A percentile compares a stretch with the other conserved stretches of the same genome.
Conservation (phyloP, 1,140 invertebrate genomes). For the Pomacea maculata region DNA sequence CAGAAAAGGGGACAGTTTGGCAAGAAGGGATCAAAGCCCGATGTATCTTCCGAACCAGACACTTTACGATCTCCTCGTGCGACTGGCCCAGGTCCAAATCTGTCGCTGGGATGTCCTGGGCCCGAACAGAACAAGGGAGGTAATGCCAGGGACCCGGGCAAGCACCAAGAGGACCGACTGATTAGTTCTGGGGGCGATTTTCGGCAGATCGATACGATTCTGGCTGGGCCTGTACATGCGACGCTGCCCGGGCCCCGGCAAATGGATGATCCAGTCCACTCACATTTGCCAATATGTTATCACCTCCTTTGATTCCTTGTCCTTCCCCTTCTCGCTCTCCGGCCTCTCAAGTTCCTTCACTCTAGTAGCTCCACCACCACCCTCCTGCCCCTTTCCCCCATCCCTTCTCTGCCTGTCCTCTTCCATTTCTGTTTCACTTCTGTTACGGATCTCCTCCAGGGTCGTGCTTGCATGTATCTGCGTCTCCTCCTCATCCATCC, state of each 20-base stretch:
- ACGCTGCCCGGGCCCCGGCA: background rate
- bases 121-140: background rate
- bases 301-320: slow-evolving; percentile 4
- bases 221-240: background rate
- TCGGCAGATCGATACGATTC: background rate
- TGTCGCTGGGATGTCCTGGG: background rate
- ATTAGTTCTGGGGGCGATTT: slow-evolving; percentile 3
- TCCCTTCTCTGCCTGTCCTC: background rate
- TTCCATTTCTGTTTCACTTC: background rate
- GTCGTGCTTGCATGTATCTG: background rate
- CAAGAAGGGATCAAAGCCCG: too few species aligned
- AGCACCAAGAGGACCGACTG: slow-evolving; percentile 5
- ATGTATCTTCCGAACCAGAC: background rate
- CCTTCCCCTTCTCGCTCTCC: background rate
- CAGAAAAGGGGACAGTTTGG: too few species aligned
- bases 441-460: background rate
- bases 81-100: background rate
- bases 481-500: background rate
- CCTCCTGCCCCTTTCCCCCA: background rate
- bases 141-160: background rate
- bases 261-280: slow-evolving; percentile 1
- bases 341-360: background rate
- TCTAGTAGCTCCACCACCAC: background rate
- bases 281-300: slow-evolving; percentile 26
- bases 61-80: background rate